Evolutionary conservation across 2,797 vertebrate genomes (phyloP).

Genomic region (Australoheros facetus): DNA sequence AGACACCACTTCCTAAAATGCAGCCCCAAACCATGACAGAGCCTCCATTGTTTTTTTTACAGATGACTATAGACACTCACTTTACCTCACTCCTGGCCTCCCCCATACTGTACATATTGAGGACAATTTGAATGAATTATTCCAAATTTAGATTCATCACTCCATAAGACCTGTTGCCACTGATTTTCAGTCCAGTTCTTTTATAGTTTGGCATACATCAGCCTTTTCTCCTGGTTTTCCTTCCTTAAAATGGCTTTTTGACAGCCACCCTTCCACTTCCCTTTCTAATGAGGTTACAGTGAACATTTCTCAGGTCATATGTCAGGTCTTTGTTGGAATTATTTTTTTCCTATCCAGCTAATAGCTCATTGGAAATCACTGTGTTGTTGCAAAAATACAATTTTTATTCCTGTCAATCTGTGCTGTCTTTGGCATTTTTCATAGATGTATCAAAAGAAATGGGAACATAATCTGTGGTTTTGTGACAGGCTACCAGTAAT

Average conservation of each 20-base stretch:
- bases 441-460: not conserved
- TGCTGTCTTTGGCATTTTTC: not conserved
- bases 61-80: too few species aligned
- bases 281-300: not conserved
- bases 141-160: not conserved
- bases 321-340: not conserved
- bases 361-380: not conserved
- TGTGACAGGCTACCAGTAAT: not conserved
- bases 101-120: too few species aligned
- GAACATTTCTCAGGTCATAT: not conserved
- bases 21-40: not conserved
- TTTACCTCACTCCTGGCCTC: too few species aligned
- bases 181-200: not conserved
- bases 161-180: not conserved
- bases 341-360: not conserved
- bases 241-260: not conserved
- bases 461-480: fast-evolving
- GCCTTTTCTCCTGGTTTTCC: not conserved
- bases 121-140: not conserved
- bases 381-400: not conserved
- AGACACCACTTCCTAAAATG: not conserved
- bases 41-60: too few species aligned
- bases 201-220: not conserved
- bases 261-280: not conserved
- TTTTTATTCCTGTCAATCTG: not conserved